These are phyloP conservation scores for Diorhabda carinulata DNA, from an alignment of 1,140 invertebrate genomes.

Conservation along the genomic window DNA sequence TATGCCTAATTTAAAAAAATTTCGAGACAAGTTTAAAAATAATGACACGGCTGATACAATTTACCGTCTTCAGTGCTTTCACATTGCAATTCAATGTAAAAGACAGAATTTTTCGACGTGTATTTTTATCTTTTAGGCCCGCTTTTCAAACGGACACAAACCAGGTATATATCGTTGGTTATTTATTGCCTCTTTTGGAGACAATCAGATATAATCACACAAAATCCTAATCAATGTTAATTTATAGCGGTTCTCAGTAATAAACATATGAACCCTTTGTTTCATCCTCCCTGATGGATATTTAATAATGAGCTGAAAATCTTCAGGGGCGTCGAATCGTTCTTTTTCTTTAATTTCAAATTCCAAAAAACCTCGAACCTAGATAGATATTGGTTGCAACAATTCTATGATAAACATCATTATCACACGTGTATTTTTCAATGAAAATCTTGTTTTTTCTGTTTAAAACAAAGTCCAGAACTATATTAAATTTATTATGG, in stretches of 20 bases:
- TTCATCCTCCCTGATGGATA: constrained; percentile 31
- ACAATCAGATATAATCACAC: constrained; percentile 48
- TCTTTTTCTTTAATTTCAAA: not conserved
- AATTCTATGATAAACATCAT: too few species aligned
- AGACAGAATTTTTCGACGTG: constrained; percentile 11
- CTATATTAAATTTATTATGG: too few species aligned
- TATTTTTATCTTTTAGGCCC: constrained; percentile 18
- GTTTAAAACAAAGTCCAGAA: too few species aligned
- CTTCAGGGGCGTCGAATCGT: constrained; percentile 22
- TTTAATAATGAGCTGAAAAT: constrained; percentile 37
- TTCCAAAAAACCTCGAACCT: not conserved
- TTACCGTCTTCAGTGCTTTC: constrained; percentile 25
- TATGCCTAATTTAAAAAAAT: constrained; percentile 23
- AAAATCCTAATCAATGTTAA: constrained; percentile 48
- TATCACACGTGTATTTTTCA: too few species aligned
- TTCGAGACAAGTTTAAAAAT: constrained; percentile 22
- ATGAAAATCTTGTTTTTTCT: too few species aligned
- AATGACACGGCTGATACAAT: constrained; percentile 28
- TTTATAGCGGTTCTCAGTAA: constrained; percentile 44
- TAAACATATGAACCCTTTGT: constrained; percentile 49
- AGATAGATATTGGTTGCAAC: too few species aligned
- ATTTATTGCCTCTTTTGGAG: constrained; percentile 42
- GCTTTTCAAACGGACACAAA: constrained; percentile 19
- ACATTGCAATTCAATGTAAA: constrained; percentile 17
- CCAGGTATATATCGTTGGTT: constrained; percentile 41